phyloP scores from a whole-genome alignment of 2,888 invertebrate species.

The Heteropelma amictum region DNA sequence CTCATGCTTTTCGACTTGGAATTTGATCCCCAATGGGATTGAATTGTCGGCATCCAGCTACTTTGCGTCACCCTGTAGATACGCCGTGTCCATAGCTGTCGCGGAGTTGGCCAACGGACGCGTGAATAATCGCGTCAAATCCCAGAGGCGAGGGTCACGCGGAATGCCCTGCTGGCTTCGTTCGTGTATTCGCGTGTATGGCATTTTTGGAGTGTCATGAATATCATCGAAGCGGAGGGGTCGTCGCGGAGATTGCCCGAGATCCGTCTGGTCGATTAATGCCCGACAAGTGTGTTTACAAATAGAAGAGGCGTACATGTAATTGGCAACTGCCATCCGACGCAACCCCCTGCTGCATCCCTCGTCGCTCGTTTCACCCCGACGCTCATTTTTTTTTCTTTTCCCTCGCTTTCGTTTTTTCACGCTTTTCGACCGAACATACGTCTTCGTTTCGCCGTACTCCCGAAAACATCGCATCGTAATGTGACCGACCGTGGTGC shows the following conservation, averaged over 20 bases:
- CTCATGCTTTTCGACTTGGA: too few species aligned
- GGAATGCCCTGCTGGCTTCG: too few species aligned
- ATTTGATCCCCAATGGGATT: too few species aligned
- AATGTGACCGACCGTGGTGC: not conserved
- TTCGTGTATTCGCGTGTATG: not conserved
- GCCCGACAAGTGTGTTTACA: constrained; percentile 56
- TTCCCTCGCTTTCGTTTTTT: not conserved
- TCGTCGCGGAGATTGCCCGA: not conserved
- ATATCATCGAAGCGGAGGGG: not conserved
- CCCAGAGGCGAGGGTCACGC: too few species aligned
- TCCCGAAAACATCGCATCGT: too few species aligned
- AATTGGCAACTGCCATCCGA: constrained; percentile 42
- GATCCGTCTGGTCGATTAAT: constrained; percentile 47
- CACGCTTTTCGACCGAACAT: not conserved
- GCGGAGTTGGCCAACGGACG: too few species aligned
- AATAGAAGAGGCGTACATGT: constrained; percentile 53
- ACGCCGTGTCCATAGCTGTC: too few species aligned
- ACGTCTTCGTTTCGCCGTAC: too few species aligned
- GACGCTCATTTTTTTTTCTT: not conserved
- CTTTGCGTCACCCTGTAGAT: too few species aligned
- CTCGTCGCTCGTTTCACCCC: not conserved
- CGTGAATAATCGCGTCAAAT: too few species aligned
- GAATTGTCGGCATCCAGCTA: too few species aligned
- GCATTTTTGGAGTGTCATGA: constrained; percentile 25
- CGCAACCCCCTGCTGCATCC: not conserved